phyloP scores from a whole-genome alignment of 2,797 vertebrate genomes.

The Poecilia velifera region DNA sequence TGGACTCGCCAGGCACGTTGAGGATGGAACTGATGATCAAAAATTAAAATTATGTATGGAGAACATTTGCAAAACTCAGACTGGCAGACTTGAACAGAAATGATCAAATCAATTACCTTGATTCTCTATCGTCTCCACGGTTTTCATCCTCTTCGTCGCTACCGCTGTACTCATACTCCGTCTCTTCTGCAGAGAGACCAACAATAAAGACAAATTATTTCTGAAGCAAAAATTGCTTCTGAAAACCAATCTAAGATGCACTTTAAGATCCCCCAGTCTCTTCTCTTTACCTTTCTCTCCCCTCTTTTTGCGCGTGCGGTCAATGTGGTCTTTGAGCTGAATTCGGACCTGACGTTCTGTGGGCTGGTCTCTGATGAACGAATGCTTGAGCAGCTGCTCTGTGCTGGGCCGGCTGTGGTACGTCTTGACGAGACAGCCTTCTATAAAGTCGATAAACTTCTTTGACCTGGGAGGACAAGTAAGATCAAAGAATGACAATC shows the following conservation, averaged over 20 bases:
- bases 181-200: slow-evolving; percentile 84
- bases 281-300: slow-evolving; percentile 87
- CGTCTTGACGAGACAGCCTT: slow-evolving; percentile 93
- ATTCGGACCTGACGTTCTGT: slow-evolving; percentile 94
- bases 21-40: slow-evolving; percentile 86
- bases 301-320: slow-evolving; percentile 91
- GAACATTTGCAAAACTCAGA: neutral
- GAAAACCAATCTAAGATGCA: neutral
- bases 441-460: slow-evolving; percentile 95
- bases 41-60: neutral
- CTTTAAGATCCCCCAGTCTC: neutral
- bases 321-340: slow-evolving; percentile 95
- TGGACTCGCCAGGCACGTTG: slow-evolving; percentile 93
- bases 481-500: slow-evolving; percentile 36
- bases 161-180: slow-evolving; percentile 93
- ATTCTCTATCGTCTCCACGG: slow-evolving; percentile 90
- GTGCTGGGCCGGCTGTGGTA: slow-evolving; percentile 91
- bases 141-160: slow-evolving; percentile 95
- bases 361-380: slow-evolving; percentile 94
- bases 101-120: slow-evolving; percentile 80
- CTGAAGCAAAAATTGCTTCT: neutral
- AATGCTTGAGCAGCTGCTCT: slow-evolving; percentile 92
- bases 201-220: slow-evolving; percentile 6
- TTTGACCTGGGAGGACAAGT: slow-evolving; percentile 85
- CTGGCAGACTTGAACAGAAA: neutral